A percentile compares a stretch with the other conserved stretches of the same genome.
These are phyloP conservation scores for Aphidius ervi DNA, from an alignment of 1,140 invertebrate genomes.

Conservation along the genomic window DNA sequence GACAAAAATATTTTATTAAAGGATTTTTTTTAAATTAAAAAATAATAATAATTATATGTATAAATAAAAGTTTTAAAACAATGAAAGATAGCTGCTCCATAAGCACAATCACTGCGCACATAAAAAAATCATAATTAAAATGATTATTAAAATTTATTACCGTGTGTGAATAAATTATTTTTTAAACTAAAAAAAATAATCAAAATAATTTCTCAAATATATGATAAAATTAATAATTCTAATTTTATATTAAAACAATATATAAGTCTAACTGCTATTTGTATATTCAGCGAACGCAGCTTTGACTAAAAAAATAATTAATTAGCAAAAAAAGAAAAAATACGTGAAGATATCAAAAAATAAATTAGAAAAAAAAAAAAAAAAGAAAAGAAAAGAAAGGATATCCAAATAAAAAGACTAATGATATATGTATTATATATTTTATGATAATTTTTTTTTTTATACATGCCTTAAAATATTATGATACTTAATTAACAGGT, in stretches of 20 bases:
- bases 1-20: neutral
- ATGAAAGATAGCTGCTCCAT: conserved; percentile 47
- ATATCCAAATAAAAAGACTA: conserved; percentile 37
- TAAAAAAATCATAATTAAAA: conserved; percentile 47
- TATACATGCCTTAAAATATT: conserved; percentile 49
- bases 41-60: neutral
- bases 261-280: too few relatives aligned
- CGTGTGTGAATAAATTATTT: conserved; percentile 7
- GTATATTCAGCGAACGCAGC: conserved; percentile 45
- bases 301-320: conserved; percentile 50
- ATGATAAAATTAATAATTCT: conserved; percentile 29
- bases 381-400: conserved; percentile 28
- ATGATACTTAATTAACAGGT: conserved; percentile 55
- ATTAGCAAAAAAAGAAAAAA: conserved; percentile 25
- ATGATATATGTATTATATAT: conserved; percentile 35
- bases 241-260: too few relatives aligned
- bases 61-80: conserved; percentile 1
- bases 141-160: conserved; percentile 43
- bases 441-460: conserved; percentile 35
- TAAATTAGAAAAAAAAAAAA: conserved; percentile 6
- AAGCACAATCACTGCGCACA: conserved; percentile 44
- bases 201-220: conserved; percentile 13
- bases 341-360: conserved; percentile 7
- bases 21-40: neutral
- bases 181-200: conserved; percentile 8